Base-by-base conservation (phyloP, 2,888 invertebrate genomes). In the Anthophora plumipes region DNA sequence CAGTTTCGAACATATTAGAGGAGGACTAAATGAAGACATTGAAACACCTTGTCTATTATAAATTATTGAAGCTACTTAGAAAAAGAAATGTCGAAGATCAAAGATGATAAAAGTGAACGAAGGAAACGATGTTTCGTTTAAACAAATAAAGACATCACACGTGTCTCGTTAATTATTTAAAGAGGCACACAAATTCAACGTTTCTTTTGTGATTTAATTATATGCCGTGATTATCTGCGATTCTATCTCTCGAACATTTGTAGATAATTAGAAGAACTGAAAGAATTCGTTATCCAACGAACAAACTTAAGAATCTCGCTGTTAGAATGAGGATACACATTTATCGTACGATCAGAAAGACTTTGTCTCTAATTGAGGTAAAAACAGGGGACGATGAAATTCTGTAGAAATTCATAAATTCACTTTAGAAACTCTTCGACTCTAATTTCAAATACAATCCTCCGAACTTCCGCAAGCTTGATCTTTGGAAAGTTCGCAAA, bases 131-230 rank as follows among this genome's bases (percentile, higher is more conserved):
- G 22, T 50, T 25, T 7, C 37, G 14, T 20, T 22, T 14, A 20
- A 52, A 52, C 11, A 22, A 66, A 63, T 31, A 50, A 66, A 39
- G 22, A 52, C 20, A 14, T 66, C 22, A 39, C 20, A 17, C 37
- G 39, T 17, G 17, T 52, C 39, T 52, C 50, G 8, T 52, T 54
- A 41, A 66, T 52, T 52, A 6, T 17, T 22, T 11, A 14, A 22
- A 52, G 17, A 1, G 37, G 9, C 6, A 3, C 52, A 39, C 9
- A 20, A 7, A n/a, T 64, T n/a, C 1, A 4, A 17, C 17, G 4
- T 0, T 48, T 31, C 17, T 6, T 50, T 37, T 50, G 8, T 50
- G 9, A 14, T 22, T 66, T 22, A 66, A 50, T 37, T 52, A 66
- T 9, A 17, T 37, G 11, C 2, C 37, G 6, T 8, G 39, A 52